Evolutionary conservation across 2,888 invertebrate genomes (phyloP).

Genomic region (Hetaerina titia): DNA sequence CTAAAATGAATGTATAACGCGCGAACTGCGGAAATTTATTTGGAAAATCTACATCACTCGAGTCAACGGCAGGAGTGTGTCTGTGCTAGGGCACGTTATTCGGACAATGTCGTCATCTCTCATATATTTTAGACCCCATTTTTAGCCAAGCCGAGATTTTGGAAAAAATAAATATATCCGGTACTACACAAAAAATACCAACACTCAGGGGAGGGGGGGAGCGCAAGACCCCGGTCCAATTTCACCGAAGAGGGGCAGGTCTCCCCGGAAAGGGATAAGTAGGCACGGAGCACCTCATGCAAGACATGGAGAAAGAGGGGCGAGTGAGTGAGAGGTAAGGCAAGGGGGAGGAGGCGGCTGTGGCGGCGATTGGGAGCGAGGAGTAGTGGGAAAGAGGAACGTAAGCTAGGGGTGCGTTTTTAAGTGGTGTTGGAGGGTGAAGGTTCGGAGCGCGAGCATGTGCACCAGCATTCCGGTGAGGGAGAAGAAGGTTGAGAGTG

Average conservation of each 20-base stretch:
- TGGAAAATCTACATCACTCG: not conserved
- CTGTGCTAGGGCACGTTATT: not conserved
- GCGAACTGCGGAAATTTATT: not conserved
- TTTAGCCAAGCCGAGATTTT: not conserved
- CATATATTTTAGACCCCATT: not conserved
- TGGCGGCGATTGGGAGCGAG: not conserved
- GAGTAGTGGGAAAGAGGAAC: not conserved
- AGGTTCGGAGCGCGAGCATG: not conserved
- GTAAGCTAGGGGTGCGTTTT: not conserved
- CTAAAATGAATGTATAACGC: not conserved
- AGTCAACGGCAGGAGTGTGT: not conserved
- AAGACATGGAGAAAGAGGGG: conserved; percentile 25
- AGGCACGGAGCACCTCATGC: not conserved
- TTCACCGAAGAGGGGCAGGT: not conserved
- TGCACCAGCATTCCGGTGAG: not conserved
- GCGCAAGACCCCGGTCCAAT: not conserved
- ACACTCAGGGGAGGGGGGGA: not conserved
- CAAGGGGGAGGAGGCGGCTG: not conserved
- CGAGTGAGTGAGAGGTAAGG: not conserved
- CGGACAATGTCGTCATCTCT: not conserved
- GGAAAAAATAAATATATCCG: not conserved
- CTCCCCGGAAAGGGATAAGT: conserved; percentile 18
- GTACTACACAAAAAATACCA: not conserved
- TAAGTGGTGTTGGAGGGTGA: conserved; percentile 13
- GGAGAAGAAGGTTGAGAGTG: not conserved